phyloP scores from a whole-genome alignment of 2,797 vertebrate species.

The Mionectes olivaceus region DNA sequence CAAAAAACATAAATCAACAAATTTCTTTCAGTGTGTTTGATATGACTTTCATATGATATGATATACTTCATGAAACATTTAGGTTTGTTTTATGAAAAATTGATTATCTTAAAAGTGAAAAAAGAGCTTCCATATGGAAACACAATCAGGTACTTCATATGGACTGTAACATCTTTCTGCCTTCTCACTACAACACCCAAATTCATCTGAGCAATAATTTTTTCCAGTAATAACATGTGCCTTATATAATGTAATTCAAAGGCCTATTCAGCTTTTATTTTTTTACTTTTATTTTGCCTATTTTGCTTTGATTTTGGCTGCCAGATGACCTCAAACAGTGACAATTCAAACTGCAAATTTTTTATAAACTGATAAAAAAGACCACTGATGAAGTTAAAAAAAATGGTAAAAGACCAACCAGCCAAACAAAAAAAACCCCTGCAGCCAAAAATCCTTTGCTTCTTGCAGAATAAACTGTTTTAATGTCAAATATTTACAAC shows the following conservation, averaged over 20 bases:
- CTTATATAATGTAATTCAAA: background rate
- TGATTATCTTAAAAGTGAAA: rapidly evolving
- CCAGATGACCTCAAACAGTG: background rate
- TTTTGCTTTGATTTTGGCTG: background rate
- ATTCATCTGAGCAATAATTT: background rate
- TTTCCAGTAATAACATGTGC: background rate
- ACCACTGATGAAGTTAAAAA: background rate
- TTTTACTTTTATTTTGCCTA: background rate
- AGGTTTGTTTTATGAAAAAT: background rate
- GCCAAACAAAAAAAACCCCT: background rate
- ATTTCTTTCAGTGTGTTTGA: background rate
- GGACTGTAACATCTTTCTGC: background rate
- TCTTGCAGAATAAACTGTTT: background rate
- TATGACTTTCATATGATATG: background rate
- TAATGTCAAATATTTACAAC: background rate
- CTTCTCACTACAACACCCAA: background rate
- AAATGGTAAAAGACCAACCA: background rate
- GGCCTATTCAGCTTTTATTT: background rate
- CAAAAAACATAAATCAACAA: background rate
- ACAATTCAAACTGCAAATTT: background rate
- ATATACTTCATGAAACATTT: background rate
- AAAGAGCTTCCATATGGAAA: background rate
- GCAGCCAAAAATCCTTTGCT: background rate
- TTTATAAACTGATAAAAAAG: background rate
- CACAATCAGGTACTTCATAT: background rate